phyloP scores from a whole-genome alignment of 2,888 invertebrate species.

The Pandemis cinnamomeana region DNA sequence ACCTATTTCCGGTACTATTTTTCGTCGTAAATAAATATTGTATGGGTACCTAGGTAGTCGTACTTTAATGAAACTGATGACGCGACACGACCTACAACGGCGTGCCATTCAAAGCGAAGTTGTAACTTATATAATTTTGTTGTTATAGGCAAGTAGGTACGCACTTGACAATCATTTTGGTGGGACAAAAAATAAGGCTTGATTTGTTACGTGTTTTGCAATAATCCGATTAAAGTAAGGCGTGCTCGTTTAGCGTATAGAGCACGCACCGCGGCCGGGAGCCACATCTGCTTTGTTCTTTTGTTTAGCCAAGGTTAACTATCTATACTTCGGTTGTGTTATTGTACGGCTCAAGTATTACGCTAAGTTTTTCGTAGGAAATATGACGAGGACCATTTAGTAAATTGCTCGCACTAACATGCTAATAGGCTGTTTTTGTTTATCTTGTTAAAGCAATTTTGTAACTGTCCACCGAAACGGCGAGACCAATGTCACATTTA shows the following conservation, averaged over 20 bases:
- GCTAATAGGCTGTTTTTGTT: conserved; percentile 33
- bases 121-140: not conserved
- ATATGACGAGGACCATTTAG: conserved; percentile 29
- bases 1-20: not conserved
- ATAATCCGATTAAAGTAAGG: conserved; percentile 49
- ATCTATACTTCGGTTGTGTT: conserved; percentile 39
- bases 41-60: not conserved
- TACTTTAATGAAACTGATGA: conserved; percentile 1
- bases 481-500: not conserved
- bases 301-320: conserved; percentile 63
- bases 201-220: conserved; percentile 36
- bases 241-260: conserved; percentile 47
- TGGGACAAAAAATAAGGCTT: conserved; percentile 18
- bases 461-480: conserved; percentile 12
- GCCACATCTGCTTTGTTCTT: conserved; percentile 65
- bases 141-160: not conserved
- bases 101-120: not conserved
- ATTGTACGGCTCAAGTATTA: conserved; percentile 27
- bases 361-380: conserved; percentile 28
- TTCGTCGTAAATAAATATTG: not conserved
- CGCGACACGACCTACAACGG: not conserved
- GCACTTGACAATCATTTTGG: conserved; percentile 9
- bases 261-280: conserved; percentile 51
- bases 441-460: conserved; percentile 19
- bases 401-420: conserved; percentile 20